phyloP scores from a whole-genome alignment of 2,113 vertebrate genomes.

The Equus quagga region DNA sequence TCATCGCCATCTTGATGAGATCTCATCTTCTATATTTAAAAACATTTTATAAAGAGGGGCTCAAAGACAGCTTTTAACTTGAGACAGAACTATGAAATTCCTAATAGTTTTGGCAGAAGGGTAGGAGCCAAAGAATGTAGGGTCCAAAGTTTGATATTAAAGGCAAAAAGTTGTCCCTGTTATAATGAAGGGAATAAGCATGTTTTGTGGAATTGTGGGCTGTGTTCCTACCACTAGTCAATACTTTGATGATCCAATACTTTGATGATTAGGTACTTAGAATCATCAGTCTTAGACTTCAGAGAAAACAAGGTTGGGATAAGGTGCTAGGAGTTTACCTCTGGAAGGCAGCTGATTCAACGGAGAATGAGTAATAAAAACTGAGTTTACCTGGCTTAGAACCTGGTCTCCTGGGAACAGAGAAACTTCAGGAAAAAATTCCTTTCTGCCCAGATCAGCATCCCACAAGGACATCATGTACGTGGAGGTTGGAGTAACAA shows the following conservation, averaged over 20 bases:
- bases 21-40: neutral
- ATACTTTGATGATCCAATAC: neutral
- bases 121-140: neutral
- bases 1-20: too few species aligned
- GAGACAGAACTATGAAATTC: neutral
- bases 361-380: neutral
- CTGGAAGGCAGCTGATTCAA: neutral
- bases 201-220: too few species aligned
- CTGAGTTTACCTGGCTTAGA: neutral
- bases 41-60: neutral
- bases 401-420: neutral
- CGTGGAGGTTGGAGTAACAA: neutral
- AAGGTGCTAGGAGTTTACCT: neutral
- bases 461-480: neutral
- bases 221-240: neutral
- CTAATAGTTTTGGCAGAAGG: neutral
- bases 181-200: neutral
- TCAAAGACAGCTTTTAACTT: neutral
- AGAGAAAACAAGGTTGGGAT: neutral
- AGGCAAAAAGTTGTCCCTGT: neutral
- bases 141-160: neutral
- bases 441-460: too few species aligned
- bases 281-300: neutral
- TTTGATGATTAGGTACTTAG: too few species aligned
- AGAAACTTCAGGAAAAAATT: neutral